Evolutionary conservation across 2,888 invertebrate species (phyloP).

Genomic region (Hedychridium roseum): DNA sequence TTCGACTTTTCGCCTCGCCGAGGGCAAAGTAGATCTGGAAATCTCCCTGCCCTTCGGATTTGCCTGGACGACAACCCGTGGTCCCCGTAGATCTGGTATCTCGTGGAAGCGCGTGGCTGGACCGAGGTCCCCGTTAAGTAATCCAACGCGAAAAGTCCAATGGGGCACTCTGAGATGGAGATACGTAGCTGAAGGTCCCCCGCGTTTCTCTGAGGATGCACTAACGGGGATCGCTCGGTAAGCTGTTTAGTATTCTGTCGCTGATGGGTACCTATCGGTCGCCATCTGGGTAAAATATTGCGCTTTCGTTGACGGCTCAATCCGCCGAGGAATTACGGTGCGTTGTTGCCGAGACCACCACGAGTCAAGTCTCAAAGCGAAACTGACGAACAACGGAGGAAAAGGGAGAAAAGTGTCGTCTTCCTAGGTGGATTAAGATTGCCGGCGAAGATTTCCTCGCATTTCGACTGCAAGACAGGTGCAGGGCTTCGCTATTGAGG

Average conservation of each 20-base stretch:
- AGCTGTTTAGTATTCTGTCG: constrained; percentile 53
- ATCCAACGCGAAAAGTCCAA: constrained; percentile 46
- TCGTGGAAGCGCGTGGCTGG: constrained; percentile 7
- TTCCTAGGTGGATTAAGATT: constrained; percentile 30
- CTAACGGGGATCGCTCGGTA: constrained; percentile 26
- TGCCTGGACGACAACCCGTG: no score
- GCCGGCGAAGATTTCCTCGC: constrained; percentile 3
- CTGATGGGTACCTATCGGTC: constrained; percentile 52
- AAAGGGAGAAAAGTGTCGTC: constrained; percentile 28
- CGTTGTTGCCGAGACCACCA: constrained; percentile 4
- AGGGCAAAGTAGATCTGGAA: no score
- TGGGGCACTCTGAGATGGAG: constrained; percentile 34
- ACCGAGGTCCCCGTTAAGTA: constrained; percentile 16
- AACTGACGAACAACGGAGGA: constrained; percentile 16
- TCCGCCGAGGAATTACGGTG: constrained; percentile 47
- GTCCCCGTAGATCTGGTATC: constrained; percentile 29
- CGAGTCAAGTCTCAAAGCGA: neutral
- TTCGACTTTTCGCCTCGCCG: no score
- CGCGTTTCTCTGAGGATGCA: neutral
- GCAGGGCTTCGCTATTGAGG: no score
- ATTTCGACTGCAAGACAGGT: no score
- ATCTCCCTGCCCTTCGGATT: no score
- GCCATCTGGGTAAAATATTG: constrained; percentile 56
- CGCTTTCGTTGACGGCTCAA: constrained; percentile 56
- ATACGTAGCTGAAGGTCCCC: constrained; percentile 30